Base-by-base conservation (phyloP, 2,113 vertebrate species). In the Dicentrarchus labrax region DNA sequence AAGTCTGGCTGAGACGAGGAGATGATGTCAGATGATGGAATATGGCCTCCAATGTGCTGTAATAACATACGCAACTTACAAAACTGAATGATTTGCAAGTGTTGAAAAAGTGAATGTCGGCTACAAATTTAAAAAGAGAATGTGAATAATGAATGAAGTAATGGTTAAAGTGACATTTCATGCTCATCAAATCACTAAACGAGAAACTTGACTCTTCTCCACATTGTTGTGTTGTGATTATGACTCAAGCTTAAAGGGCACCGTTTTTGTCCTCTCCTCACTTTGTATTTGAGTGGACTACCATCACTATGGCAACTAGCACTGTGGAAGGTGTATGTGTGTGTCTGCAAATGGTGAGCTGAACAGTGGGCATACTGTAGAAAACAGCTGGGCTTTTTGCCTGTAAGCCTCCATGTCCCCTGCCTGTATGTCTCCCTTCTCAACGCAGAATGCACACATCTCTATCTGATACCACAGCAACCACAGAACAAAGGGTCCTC, bases 261-360 rank as follows among this genome's bases (percentile, higher is more conserved):
- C 21, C 1, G n/a, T 54, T 67, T 67, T 72, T 79, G 64, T 83
- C 53, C 0, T 3, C 56, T 60, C 43, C 36, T 76, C 50, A 71
- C 64, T 50, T 82, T 80, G 71, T 83, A 79, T 77, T 64, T 77
- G 48, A 74, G 57, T 59, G 70, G 36, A 81, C 78, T 85, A 72
- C 74, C 22, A 88, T 92, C 72, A 24, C 86, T 45, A 10, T 84
- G 82, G 88, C 73, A 93, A 93, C 90, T 75, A 56, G 71, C 87
- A 79, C 72, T 39, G 67, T 38, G 62, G 61, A 87, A 72, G 60
- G 19, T 56, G 69, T 53, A 19, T 76, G 66, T 71, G 69, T 70
- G 85, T 67, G 24, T 53, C 41, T 65, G 76, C 78, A 78, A 84
- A 84, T 36, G 17, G 71, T 38, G n/a, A 60, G 84, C 24, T n/a